phyloP scores from a whole-genome alignment of 2,797 vertebrate species.

The Paedocypris micromegethes region DNA sequence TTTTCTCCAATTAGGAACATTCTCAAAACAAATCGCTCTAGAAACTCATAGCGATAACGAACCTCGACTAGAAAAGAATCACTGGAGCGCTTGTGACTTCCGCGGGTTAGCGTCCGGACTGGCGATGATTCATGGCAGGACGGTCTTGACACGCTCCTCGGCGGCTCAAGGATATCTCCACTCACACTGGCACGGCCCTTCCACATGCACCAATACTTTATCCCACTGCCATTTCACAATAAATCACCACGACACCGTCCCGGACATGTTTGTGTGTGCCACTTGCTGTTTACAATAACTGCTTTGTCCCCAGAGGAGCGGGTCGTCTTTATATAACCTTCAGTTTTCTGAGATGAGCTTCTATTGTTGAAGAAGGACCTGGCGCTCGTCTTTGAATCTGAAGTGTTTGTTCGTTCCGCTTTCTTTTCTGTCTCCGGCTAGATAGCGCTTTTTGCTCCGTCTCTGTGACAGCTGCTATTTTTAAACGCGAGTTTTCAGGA shows the following conservation, averaged over 20 bases:
- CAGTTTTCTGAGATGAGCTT: conserved; percentile 12
- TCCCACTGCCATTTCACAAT: conserved; percentile 15
- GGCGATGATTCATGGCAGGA: conserved; percentile 9
- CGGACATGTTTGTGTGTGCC: neutral
- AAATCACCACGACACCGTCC: conserved; percentile 16
- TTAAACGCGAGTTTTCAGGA: conserved; percentile 27
- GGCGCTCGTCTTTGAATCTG: conserved; percentile 19
- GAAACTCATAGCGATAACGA: too few species aligned
- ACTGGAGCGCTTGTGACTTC: too few species aligned
- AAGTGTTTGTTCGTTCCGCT: conserved; percentile 26
- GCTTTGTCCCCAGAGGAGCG: conserved; percentile 13
- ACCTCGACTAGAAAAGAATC: too few species aligned
- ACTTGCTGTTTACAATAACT: conserved; percentile 7
- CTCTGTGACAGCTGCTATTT: conserved; percentile 33
- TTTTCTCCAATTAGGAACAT: too few species aligned
- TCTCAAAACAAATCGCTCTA: too few species aligned
- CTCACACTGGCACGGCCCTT: conserved; percentile 3
- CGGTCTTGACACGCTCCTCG: conserved; percentile 1
- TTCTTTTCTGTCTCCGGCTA: conserved; percentile 17
- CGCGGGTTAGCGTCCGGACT: too few species aligned
- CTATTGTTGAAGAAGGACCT: conserved; percentile 15
- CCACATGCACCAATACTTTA: neutral
- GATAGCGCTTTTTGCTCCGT: conserved; percentile 16
- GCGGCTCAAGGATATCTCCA: conserved; percentile 20
- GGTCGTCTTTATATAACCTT: conserved; percentile 20